A percentile compares a stretch with the other conserved stretches of the same genome.
phyloP scores from a whole-genome alignment of 2,797 vertebrate genomes.

The Anabacerthia variegaticeps region DNA sequence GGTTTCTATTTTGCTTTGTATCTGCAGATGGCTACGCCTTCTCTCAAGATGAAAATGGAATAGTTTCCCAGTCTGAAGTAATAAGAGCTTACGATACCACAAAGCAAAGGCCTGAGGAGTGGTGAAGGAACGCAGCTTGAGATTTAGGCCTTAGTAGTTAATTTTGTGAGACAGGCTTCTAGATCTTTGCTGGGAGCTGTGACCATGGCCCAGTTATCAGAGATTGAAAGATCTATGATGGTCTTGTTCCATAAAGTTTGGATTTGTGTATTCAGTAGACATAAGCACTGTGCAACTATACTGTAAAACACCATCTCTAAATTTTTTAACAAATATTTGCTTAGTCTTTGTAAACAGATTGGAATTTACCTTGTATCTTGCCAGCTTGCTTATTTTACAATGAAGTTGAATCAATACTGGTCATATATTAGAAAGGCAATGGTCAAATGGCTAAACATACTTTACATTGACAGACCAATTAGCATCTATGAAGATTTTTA shows the following conservation, averaged over 20 bases:
- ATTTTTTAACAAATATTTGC: constrained; percentile 77
- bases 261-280: constrained; percentile 82
- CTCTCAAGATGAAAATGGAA: constrained; percentile 98
- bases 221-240: constrained; percentile 69
- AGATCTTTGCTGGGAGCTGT: constrained; percentile 43
- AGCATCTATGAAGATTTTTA: constrained; percentile 44
- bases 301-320: constrained; percentile 74
- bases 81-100: constrained; percentile 97
- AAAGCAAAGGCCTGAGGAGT: constrained; percentile 91
- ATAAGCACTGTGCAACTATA: constrained; percentile 83
- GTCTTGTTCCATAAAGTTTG: constrained; percentile 74
- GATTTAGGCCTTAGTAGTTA: constrained; percentile 5
- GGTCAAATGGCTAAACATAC: constrained; percentile 5
- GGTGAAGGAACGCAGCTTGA: constrained; percentile 78
- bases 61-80: constrained; percentile 97
- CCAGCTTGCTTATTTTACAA: constrained; percentile 68
- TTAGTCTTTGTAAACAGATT: constrained; percentile 75
- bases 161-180: constrained; percentile 18
- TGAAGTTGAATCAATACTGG: constrained; percentile 44
- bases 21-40: constrained; percentile 95
- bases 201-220: constrained; percentile 24
- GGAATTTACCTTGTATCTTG: constrained; percentile 71
- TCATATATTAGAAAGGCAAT: neutral
- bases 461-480: constrained; percentile 24
- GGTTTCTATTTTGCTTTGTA: neutral